Base-by-base conservation (phyloP, 37 sponge, comb jelly and placozoan species). In the Cladorhizidae sp. region DNA sequence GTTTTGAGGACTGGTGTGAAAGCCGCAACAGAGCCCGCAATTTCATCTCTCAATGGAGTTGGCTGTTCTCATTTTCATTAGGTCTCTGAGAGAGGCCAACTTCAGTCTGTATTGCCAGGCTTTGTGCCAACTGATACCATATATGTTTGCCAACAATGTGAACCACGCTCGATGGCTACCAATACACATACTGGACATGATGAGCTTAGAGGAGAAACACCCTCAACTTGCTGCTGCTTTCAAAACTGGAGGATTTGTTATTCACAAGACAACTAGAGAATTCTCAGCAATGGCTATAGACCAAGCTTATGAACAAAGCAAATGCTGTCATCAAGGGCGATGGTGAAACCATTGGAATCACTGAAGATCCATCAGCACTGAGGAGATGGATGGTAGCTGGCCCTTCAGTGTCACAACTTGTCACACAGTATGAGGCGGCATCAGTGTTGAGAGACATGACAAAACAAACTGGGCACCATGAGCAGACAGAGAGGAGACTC, bases 331-430 rank as follows among this genome's bases (percentile, higher is more conserved):
- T 70, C 72, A 70, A 70, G 23, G 72, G 72, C 8, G 72, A 70
- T 70, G 72, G 72, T 35, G 72, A 40, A 22, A 40, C 72, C 11
- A 64, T 77, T 77, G 78, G 78, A 11, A 62, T 77, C 64, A 77
- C 78, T 29, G 64, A 77, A 35, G 59, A 77, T 64, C 78, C 64
- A 58, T 36, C 40, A 36, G 78, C 78, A 36, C 51, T 73, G 57
- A 63, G 75, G 8, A 26, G 75, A 7, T 83, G 83, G 83, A 83
- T 72, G 83, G 62, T 57, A 23, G 64, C 75, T 17, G 83, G 83
- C 3, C 75, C 74, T 74, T 63, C 73, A 38, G 33, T 72, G 39
- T 73, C 82, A 15, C 59, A 49, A 32, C 1, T 61, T 45, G 62
- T 17, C 28, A 35, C 11, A 15, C 15, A 52, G 54, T 79, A 65